Evolutionary conservation across 2,113 vertebrate genomes (phyloP).

Genomic region (Girardinichthys multiradiatus): DNA sequence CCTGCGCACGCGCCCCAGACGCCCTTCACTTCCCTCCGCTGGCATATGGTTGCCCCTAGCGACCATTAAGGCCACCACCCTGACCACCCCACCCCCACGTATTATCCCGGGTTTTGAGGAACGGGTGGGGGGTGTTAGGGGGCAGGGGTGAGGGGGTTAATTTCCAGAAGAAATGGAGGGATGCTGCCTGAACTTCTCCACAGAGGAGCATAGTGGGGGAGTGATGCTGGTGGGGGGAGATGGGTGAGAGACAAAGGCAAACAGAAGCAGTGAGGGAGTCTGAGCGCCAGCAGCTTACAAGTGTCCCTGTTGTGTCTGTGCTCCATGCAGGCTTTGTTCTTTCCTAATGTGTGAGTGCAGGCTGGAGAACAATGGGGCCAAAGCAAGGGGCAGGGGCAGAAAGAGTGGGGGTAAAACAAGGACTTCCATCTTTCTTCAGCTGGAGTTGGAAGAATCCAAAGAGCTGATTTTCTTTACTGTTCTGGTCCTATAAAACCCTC

Average conservation of each 20-base stretch:
- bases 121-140: neutral
- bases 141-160: neutral
- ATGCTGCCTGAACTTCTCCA: no score
- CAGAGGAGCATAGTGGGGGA: no score
- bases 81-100: neutral
- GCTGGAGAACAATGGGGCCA: conserved; percentile 62
- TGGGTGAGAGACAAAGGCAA: neutral
- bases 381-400: conserved; percentile 5
- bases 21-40: conserved; percentile 15
- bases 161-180: neutral
- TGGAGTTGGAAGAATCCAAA: no score
- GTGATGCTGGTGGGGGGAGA: no score
- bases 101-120: no score
- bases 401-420: no score
- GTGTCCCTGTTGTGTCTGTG: conserved; percentile 31
- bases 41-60: conserved; percentile 59
- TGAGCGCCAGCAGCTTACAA: conserved; percentile 50
- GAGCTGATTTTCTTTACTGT: no score
- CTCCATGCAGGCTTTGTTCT: conserved; percentile 65
- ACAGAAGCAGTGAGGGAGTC: conserved; percentile 20
- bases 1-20: neutral
- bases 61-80: conserved; percentile 44
- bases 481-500: no score
- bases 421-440: no score
- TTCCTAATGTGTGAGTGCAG: neutral